Base-by-base conservation (phyloP, 2,888 invertebrate species). In the Lymantria dispar region DNA sequence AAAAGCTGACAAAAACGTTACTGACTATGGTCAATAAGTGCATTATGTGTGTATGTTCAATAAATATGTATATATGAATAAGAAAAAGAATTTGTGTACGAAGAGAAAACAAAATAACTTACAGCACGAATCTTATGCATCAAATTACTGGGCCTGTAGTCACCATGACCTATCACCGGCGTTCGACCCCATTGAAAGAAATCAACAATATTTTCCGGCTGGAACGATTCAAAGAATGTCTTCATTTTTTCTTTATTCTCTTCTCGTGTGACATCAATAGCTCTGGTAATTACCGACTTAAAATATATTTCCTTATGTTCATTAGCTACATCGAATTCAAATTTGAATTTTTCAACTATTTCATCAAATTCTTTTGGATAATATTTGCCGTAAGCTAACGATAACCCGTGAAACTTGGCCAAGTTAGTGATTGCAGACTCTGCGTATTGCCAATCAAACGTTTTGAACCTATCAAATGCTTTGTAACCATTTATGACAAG, bases 101-200 rank as follows among this genome's bases (percentile, higher is more conserved):
- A n/a, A n/a, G n/a, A n/a, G n/a, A n/a, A n/a, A n/a, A n/a, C n/a
- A n/a, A n/a, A 22, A 43, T 37, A 29, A 58, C 68, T 53, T 54
- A 71, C 71, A 45, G 62, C 36, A 72, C n/a, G n/a, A n/a, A n/a
- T n/a, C n/a, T n/a, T n/a, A n/a, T n/a, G n/a, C n/a, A n/a, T n/a
- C n/a, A n/a, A 52, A 40, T 76, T 76, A 43, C 70, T 71, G 5
- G 66, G 64, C 38, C 64, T 60, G 30, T 62, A 74, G 48, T 76
- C 74, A 5, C 68, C 60, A 15, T 76, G 74, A 0, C 39, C 48
- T 8, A 74, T 22, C 0, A 76, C 72, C 2, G 72, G 55, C 13
- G 60, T 47, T 30, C 12, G n/a, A 7, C 8, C 8, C 41, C 41
- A 36, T 38, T 38, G 31, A 11, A 13, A 37, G 14, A 36, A 39